Percentiles rank a stretch among this genome's conserved stretches.
These are phyloP conservation scores for Drosophila teissieri DNA, from an alignment of 1,140 invertebrate genomes.

Conservation along the genomic window DNA sequence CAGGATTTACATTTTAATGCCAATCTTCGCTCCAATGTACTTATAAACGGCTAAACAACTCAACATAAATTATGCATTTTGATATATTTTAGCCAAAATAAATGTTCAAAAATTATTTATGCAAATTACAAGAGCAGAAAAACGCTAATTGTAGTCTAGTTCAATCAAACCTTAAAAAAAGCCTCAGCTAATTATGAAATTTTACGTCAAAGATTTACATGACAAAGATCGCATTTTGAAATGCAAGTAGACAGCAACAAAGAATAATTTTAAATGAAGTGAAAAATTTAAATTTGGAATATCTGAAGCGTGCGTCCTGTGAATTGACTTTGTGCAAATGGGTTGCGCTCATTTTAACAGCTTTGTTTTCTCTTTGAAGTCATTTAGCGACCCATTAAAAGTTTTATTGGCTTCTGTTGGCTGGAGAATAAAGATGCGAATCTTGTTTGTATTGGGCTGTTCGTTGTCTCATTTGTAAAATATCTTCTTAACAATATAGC, in stretches of 20 bases:
- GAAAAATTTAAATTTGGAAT: constrained; percentile 60
- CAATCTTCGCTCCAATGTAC: constrained; percentile 12
- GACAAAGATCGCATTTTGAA: constrained; percentile 47
- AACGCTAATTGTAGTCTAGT: constrained; percentile 10
- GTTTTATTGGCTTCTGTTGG: constrained; percentile 36
- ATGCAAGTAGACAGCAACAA: background rate
- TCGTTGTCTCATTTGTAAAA: background rate
- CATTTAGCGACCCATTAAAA: constrained; percentile 65
- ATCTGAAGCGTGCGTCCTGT: constrained; percentile 21
- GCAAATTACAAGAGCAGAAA: constrained; percentile 35
- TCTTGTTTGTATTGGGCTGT: background rate
- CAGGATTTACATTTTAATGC: constrained; percentile 58
- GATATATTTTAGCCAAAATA: constrained; percentile 37
- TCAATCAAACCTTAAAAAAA: constrained; percentile 19
- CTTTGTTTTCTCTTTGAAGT: constrained; percentile 35
- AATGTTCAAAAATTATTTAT: constrained; percentile 55
- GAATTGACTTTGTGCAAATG: background rate
- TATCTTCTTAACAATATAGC: background rate
- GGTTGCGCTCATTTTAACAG: constrained; percentile 23
- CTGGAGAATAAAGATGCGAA: constrained; percentile 28
- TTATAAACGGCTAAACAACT: constrained; percentile 1
- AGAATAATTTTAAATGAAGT: constrained; percentile 55
- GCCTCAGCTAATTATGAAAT: constrained; percentile 23
- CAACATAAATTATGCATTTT: constrained; percentile 48
- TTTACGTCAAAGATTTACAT: constrained; percentile 50